Conservation (phyloP, 2,888 invertebrate genomes). For the Morpho achilles region DNA sequence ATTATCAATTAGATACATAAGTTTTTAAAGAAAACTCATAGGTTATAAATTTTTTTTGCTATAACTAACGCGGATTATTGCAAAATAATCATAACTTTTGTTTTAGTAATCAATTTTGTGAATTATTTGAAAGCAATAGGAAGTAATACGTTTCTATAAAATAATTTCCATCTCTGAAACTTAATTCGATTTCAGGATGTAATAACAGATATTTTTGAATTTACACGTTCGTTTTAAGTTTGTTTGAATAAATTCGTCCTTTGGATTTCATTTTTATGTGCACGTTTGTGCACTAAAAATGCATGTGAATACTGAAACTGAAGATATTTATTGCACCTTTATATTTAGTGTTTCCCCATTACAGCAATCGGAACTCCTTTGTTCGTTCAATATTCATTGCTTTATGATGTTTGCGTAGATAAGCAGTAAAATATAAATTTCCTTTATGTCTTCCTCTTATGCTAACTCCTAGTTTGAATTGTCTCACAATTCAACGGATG, state of each 20-base stretch:
- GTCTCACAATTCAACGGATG: neutral
- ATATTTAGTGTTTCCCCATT: constrained; percentile 12
- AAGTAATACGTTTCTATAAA: neutral
- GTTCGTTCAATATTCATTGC: constrained; percentile 35
- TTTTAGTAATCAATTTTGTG: too few species aligned
- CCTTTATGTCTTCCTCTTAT: constrained; percentile 37
- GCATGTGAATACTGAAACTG: neutral
- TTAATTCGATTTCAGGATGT: neutral
- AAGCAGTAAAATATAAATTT: constrained; percentile 42
- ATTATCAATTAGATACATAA: too few species aligned
- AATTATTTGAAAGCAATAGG: neutral
- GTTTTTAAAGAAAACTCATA: too few species aligned
- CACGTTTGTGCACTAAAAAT: constrained; percentile 1
- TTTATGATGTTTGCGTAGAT: constrained; percentile 39
- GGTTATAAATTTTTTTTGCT: too few species aligned
- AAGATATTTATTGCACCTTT: constrained; percentile 16
- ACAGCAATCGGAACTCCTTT: constrained; percentile 27
- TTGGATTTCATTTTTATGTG: constrained; percentile 6
- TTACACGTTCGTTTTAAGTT: neutral
- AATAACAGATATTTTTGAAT: constrained; percentile 4
- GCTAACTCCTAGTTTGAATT: constrained; percentile 15
- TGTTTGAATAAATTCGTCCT: constrained; percentile 4
- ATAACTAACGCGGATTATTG: too few species aligned
- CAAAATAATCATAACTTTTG: too few species aligned
- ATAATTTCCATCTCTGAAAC: neutral